Evolutionary conservation across 37 sponge, comb jelly and placozoan species (phyloP).

Genomic region (Spongilla lacustris): DNA sequence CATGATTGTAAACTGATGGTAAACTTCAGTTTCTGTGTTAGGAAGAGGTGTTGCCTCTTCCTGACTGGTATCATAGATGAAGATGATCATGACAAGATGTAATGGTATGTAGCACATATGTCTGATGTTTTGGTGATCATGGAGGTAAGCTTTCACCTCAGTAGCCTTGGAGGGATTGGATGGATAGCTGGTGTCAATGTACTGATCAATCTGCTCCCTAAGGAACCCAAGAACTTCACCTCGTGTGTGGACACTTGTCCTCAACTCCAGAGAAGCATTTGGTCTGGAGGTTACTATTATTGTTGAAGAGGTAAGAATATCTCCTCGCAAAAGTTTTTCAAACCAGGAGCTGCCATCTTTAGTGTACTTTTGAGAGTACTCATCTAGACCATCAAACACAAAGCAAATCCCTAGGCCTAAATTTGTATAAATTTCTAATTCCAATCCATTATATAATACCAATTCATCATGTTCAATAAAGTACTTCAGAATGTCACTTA

Average conservation of each 20-base stretch:
- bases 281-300: too few relatives aligned
- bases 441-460: too few relatives aligned
- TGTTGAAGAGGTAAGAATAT: constrained; percentile 18
- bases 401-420: constrained; percentile 44
- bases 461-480: too few relatives aligned
- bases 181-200: constrained; percentile 22
- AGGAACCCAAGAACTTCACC: too few relatives aligned
- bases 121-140: constrained; percentile 37
- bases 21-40: constrained; percentile 45
- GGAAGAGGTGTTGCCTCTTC: constrained; percentile 10
- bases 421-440: neutral
- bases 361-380: too few relatives aligned
- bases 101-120: constrained; percentile 62
- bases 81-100: constrained; percentile 57
- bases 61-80: neutral
- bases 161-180: constrained; percentile 9
- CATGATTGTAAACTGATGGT: constrained; percentile 23
- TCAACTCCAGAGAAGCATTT: too few relatives aligned
- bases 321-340: constrained; percentile 21
- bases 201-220: too few relatives aligned
- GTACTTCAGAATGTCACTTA: too few relatives aligned
- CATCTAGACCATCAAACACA: constrained; percentile 63
- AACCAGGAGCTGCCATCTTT: too few relatives aligned
- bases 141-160: constrained; percentile 26
- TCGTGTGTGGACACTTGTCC: too few relatives aligned